Evolutionary conservation across 2,888 invertebrate genomes (phyloP).

Genomic region (Drosophila limbata): DNA sequence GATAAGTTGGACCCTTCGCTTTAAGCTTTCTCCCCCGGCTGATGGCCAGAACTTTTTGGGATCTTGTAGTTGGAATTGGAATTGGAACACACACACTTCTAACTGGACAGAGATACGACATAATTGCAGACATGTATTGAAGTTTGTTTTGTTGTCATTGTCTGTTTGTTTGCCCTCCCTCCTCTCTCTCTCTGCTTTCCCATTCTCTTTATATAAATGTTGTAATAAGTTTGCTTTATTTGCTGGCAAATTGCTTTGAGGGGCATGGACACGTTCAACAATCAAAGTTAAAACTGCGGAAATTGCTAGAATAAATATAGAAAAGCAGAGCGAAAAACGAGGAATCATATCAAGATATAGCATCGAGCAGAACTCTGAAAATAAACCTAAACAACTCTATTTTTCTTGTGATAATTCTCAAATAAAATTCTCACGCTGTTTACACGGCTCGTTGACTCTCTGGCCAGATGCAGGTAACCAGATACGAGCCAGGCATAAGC

Average conservation of each 20-base stretch:
- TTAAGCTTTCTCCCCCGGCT: conserved; percentile 54
- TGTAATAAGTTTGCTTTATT: conserved; percentile 64
- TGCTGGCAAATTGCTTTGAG: conserved; percentile 36
- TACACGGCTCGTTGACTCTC: conserved; percentile 78
- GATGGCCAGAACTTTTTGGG: conserved; percentile 4
- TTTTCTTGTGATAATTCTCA: conserved; percentile 59
- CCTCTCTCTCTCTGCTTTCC: conserved; percentile 8
- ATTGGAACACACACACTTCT: conserved; percentile 49
- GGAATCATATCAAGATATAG: conserved; percentile 49
- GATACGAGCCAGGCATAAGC: conserved; percentile 43
- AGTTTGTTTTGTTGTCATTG: conserved; percentile 45
- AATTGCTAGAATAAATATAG: conserved; percentile 70
- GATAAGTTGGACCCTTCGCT: conserved; percentile 60
- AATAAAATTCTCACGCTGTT: conserved; percentile 81
- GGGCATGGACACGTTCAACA: conserved; percentile 70
- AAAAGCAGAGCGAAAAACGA: conserved; percentile 10
- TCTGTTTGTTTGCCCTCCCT: conserved; percentile 21
- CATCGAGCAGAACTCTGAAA: neutral
- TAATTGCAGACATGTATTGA: conserved; percentile 53
- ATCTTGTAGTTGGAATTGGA: conserved; percentile 7
- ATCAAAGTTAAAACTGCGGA: conserved; percentile 74
- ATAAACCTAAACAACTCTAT: conserved; percentile 22
- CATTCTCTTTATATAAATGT: conserved; percentile 2
- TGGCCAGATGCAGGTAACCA: conserved; percentile 54
- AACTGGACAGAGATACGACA: conserved; percentile 31